A percentile compares a stretch with the other conserved stretches of the same genome.
phyloP scores from a whole-genome alignment of 2,113 vertebrate species.

The western clawed frog (Xenopus tropicalis) region DNA sequence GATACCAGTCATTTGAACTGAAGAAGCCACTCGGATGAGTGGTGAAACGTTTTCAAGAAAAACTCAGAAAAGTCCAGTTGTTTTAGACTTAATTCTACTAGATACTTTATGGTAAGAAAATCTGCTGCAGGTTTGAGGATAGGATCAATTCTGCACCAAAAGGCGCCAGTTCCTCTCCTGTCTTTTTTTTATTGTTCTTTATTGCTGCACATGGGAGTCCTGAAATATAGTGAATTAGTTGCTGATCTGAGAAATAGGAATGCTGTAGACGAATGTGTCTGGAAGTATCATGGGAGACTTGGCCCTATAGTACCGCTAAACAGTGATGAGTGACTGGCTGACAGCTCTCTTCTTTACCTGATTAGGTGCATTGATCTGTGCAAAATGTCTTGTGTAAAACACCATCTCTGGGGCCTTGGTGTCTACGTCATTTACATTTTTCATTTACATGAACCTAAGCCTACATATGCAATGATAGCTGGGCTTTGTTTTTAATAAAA shows the following conservation, averaged over 20 bases:
- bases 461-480: too few species aligned
- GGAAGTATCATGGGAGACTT: not conserved
- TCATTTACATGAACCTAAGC: too few species aligned
- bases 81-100: too few species aligned
- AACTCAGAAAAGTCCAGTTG: too few species aligned
- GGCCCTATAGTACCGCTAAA: not conserved
- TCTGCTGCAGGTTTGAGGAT: not conserved
- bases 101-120: not conserved
- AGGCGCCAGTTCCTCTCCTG: not conserved
- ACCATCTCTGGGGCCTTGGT: not conserved
- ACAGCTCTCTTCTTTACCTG: conserved; percentile 3
- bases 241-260: not conserved
- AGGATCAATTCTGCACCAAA: not conserved
- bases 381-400: not conserved
- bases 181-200: not conserved
- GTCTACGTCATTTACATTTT: not conserved
- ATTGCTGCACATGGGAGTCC: not conserved
- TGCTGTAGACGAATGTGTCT: not conserved
- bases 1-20: too few species aligned
- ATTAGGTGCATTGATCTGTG: conserved; percentile 1
- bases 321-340: not conserved
- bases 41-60: too few species aligned
- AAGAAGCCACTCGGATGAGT: too few species aligned
- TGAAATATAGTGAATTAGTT: not conserved
- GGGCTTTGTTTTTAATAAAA: too few species aligned